Evolutionary conservation across 2,888 invertebrate genomes (phyloP), one percentile per base, ranked within the genome.

Genomic region (Trissoscelio sp.): DNA sequence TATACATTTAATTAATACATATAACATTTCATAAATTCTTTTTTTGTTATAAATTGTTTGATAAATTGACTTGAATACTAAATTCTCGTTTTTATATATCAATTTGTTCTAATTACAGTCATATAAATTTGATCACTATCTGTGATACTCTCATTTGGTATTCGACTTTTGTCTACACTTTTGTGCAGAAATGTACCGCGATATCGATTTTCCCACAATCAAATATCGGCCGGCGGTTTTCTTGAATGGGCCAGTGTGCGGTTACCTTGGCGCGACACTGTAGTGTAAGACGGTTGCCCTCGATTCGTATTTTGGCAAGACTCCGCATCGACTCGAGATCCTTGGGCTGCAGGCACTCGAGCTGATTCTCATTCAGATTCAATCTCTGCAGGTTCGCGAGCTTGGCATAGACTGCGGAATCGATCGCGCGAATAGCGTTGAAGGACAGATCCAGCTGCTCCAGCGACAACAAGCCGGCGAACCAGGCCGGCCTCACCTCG

Each of bases 361-460:
- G 24, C 58, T 79, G 81, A 81, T 90, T 90, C 69, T 87, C 85
- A 24, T 86, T 86, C 11, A 90, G 14, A 58, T 88, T 87, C 24
- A 90, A 79, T 55, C 86, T 83, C 34, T 83, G 85, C 9, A 90
- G 80, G 11, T 83, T 79, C 11, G 66, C 14, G 37, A 89, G 60
- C 37, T 69, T 85, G 9, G 37, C 34, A 37, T 86, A 88, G n/a
- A 87, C 84, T 7, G 18, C 12, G 0, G 85, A 16, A 22, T 85
- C 85, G 44, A 89, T 84, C 7, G 11, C 57, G 16, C 48, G 14
- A 20, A 89, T 88, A 31, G 12, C 42, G 67, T 90, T 90, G 82
- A 86, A 88, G 16, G 89, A 88, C 11, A 90, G 31, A 72, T 89
- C 90, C 51, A 90, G 78, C 55, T 89, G 87, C 31, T 88, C 85